These are phyloP conservation scores for Fulica atra DNA, from an alignment of 2,113 vertebrate genomes.

Conservation along the genomic window DNA sequence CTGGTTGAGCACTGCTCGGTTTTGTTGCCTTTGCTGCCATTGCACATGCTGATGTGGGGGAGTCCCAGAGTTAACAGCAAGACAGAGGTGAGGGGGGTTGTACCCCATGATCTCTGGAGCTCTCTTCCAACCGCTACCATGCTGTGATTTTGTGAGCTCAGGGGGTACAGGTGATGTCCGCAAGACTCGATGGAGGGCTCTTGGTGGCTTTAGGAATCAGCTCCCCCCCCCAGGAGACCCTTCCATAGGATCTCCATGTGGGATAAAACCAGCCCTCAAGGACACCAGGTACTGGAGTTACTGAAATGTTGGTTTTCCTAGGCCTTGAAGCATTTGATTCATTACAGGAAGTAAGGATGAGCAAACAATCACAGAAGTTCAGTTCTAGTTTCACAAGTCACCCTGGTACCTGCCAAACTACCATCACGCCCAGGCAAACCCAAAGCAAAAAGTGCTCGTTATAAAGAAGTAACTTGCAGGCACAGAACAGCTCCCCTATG, in stretches of 20 bases:
- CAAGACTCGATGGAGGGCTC: not conserved
- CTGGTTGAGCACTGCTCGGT: not conserved
- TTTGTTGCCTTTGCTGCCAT: not conserved
- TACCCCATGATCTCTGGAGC: no score
- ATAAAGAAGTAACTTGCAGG: not conserved
- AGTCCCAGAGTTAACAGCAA: not conserved
- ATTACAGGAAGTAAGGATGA: not conserved
- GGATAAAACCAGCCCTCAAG: not conserved
- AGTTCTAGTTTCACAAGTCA: not conserved
- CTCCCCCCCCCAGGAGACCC: not conserved
- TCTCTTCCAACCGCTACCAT: no score
- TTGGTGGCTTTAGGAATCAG: not conserved
- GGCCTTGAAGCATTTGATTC: not conserved
- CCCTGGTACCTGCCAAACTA: not conserved
- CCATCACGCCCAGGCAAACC: not conserved
- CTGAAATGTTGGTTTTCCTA: not conserved
- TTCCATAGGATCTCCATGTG: fast-evolving
- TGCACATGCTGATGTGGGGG: not conserved
- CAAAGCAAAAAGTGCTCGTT: not conserved
- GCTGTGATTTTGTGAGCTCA: not conserved
- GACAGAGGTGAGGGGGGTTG: not conserved
- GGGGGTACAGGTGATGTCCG: not conserved
- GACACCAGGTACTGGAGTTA: not conserved
- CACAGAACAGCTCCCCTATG: not conserved
- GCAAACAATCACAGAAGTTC: not conserved